These are phyloP conservation scores for Tragulus kanchil DNA, from an alignment of 2,113 vertebrate species.

Conservation along the genomic window DNA sequence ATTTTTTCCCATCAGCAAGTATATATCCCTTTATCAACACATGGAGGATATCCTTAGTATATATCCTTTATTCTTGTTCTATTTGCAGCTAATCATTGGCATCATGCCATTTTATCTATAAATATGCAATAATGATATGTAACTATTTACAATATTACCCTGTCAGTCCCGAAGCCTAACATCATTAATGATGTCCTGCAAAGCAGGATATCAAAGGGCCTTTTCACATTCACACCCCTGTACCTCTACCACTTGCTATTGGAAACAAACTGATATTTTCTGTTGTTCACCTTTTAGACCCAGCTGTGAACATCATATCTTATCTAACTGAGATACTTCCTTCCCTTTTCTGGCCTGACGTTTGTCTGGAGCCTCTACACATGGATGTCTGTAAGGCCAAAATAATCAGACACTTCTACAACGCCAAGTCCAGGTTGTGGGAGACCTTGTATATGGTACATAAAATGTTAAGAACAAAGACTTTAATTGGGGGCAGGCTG, in stretches of 20 bases:
- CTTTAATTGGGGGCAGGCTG: background rate
- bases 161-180: background rate
- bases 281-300: background rate
- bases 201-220: background rate
- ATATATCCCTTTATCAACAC: too few species aligned
- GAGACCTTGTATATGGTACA: rapidly evolving
- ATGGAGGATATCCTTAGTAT: slow-evolving; percentile 55
- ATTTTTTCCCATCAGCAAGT: too few species aligned
- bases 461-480: background rate
- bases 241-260: background rate
- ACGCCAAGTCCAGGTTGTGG: background rate
- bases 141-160: background rate
- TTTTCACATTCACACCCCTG: background rate
- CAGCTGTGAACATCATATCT: background rate
- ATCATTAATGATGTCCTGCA: background rate
- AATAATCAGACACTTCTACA: background rate
- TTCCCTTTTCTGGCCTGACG: background rate
- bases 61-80: background rate
- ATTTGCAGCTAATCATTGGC: background rate
- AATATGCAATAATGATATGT: background rate
- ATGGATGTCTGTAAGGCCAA: background rate
- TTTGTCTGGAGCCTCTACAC: background rate
- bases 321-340: background rate
- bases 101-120: background rate
- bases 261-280: background rate